Percentiles rank a stretch among this genome's conserved stretches.
Evolutionary conservation across 2,888 invertebrate species (phyloP).

Genomic region (Periphyllus acericola): DNA sequence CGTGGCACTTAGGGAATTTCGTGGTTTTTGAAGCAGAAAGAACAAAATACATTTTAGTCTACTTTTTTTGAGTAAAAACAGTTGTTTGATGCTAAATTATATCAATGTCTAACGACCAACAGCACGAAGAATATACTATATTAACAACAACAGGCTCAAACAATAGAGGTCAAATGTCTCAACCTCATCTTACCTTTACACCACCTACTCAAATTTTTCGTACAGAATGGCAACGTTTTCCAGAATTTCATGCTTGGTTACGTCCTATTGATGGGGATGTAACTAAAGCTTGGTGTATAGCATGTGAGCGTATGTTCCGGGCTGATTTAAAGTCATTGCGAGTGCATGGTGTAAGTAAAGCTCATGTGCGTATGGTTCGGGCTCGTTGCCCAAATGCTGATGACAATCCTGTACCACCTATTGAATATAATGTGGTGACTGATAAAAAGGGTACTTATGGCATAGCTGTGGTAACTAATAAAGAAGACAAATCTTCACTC

Average conservation of each 20-base stretch:
- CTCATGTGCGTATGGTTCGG: conserved; percentile 62
- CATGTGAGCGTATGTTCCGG: conserved; percentile 63
- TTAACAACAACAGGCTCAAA: conserved; percentile 48
- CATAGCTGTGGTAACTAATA: conserved; percentile 63
- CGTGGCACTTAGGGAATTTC: conserved; percentile 48
- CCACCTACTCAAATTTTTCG: conserved; percentile 71
- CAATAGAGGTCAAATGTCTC: conserved; percentile 57
- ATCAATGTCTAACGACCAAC: conserved; percentile 57
- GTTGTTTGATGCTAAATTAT: conserved; percentile 42
- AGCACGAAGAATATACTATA: conserved; percentile 59
- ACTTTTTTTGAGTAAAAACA: conserved; percentile 16
- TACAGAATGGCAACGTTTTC: conserved; percentile 64
- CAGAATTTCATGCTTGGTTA: conserved; percentile 64
- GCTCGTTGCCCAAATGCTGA: conserved; percentile 62
- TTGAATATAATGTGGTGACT: conserved; percentile 63
- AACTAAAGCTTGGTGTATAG: conserved; percentile 63
- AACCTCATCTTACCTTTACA: conserved; percentile 59
- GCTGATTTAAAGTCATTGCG: conserved; percentile 63
- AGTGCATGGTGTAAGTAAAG: conserved; percentile 63
- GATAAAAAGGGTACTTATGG: conserved; percentile 63
- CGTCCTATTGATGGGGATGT: conserved; percentile 63
- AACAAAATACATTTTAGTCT: conserved; percentile 20
- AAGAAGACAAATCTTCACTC: conserved; percentile 61
- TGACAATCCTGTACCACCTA: conserved; percentile 59
- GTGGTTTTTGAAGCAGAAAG: conserved; percentile 45